Evolutionary conservation across 2,797 vertebrate genomes (phyloP), one percentile per base, ranked within the genome.

Genomic region (Brachyrhaphis roseni): DNA sequence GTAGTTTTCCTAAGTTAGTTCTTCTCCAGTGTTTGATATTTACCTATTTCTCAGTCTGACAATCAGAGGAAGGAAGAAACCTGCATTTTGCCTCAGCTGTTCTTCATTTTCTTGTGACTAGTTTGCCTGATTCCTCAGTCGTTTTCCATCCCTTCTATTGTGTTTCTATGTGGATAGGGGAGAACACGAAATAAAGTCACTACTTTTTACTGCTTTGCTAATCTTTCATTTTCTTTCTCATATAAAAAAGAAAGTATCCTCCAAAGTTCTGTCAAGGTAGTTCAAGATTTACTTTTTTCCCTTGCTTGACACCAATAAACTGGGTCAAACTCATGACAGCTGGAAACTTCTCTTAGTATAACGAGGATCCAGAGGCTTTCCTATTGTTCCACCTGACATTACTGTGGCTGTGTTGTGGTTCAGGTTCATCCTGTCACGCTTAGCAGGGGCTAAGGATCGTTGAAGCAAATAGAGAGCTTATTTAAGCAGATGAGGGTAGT

Each of bases 261-360:
- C 84, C 16, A 36, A 62, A 82, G 91, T 84, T 89, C 84, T 86
- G 43, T 84, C 87, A 80, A 81, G 57, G 47, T 78, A 89, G 89
- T 89, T 92, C 91, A 89, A 81, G 82, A 57, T 87, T 81, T 88
- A 76, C 88, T 83, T 88, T 82, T 89, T 75, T 78, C 64, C 55
- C 75, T 80, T 78, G 45, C 71, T 82, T 87, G 81, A 90, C 83
- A 86, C 49, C 49, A 74, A 74, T 79, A 83, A 82, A 82, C 90
- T 74, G 71, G 86, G 77, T 84, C 83, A 76, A 64, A 79, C 28
- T 84, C 68, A 75, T 15, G 51, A 72, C 77, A 89, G 82, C 85
- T 84, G 77, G 76, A 78, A 89, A 77, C 77, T 80, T 83, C 53
- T 86, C 71, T 86, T 28, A 20, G 62, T 72, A 57, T 88, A 92